Conservation (phyloP, 2,888 invertebrate species). For the Copidosoma aretas region DNA sequence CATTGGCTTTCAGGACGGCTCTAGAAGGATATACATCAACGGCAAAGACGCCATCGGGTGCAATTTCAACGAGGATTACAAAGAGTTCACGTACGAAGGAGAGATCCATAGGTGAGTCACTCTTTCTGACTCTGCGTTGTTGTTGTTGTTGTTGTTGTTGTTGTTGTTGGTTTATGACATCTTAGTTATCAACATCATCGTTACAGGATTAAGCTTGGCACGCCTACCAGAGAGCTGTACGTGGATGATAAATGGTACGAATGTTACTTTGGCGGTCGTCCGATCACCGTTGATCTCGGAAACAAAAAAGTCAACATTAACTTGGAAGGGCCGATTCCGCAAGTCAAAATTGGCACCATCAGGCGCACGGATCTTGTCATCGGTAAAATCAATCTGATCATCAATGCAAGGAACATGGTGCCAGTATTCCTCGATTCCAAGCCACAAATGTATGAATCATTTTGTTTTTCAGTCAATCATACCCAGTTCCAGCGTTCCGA, state of each 20-base stretch:
- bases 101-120: constrained; percentile 66
- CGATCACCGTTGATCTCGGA: constrained; percentile 80
- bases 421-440: constrained; percentile 85
- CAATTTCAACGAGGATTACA: constrained; percentile 73
- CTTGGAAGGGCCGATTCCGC: constrained; percentile 89
- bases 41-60: constrained; percentile 73
- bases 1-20: constrained; percentile 82
- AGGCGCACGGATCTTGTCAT: constrained; percentile 82
- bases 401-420: constrained; percentile 79
- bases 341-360: constrained; percentile 85
- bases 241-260: constrained; percentile 90
- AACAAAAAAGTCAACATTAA: constrained; percentile 78
- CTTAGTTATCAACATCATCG: not conserved
- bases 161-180: not conserved
- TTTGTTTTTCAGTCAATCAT: not conserved
- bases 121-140: constrained; percentile 3
- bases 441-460: constrained; percentile 70
- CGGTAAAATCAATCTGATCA: constrained; percentile 83
- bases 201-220: constrained; percentile 81
- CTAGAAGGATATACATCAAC: constrained; percentile 76
- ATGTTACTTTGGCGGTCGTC: constrained; percentile 89
- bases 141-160: not conserved
- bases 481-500: no score
- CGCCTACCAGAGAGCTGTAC: constrained; percentile 88
- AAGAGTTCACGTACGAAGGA: constrained; percentile 76